A percentile compares a stretch with the other conserved stretches of the same genome.
Conservation (phyloP, 2,797 vertebrate species). For the Botia kubotai region DNA sequence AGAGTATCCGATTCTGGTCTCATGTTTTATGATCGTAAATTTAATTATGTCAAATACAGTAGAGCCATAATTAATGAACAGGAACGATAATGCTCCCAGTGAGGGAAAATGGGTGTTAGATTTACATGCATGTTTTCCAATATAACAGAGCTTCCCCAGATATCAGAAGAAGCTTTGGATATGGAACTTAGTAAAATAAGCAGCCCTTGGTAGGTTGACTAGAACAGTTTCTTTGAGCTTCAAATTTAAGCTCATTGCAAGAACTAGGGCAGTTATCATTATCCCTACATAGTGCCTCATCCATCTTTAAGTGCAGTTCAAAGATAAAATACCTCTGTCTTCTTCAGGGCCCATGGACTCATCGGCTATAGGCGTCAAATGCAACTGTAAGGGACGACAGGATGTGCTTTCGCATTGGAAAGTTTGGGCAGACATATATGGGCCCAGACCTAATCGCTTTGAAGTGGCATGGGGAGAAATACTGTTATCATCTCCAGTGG, state of each 20-base stretch:
- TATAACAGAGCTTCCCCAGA: not conserved
- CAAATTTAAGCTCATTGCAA: conserved; percentile 14
- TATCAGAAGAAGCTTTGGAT: not conserved
- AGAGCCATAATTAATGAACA: not conserved
- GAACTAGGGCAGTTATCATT: conserved; percentile 34
- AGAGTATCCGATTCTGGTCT: not conserved
- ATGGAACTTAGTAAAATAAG: conserved; percentile 30
- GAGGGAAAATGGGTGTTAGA: not conserved
- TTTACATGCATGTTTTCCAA: not conserved
- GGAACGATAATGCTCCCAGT: not conserved
- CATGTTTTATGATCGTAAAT: conserved; percentile 2
- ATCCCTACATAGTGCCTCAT: not conserved
- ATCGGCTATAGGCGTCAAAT: conserved; percentile 25
- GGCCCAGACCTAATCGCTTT: conserved; percentile 40
- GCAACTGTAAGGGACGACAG: conserved; percentile 14
- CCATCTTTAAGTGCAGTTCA: conserved; percentile 24
- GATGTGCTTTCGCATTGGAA: conserved; percentile 19
- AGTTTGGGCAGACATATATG: conserved; percentile 19
- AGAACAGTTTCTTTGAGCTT: conserved; percentile 27
- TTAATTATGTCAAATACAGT: not conserved
- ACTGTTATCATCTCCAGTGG: not conserved
- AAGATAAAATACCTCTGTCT: conserved; percentile 39
- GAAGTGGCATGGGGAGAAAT: conserved; percentile 30
- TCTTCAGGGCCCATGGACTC: conserved; percentile 15
- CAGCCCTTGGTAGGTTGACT: conserved; percentile 2